phyloP scores from a whole-genome alignment of 2,888 invertebrate genomes.

The Sinohyriopsis cumingii region DNA sequence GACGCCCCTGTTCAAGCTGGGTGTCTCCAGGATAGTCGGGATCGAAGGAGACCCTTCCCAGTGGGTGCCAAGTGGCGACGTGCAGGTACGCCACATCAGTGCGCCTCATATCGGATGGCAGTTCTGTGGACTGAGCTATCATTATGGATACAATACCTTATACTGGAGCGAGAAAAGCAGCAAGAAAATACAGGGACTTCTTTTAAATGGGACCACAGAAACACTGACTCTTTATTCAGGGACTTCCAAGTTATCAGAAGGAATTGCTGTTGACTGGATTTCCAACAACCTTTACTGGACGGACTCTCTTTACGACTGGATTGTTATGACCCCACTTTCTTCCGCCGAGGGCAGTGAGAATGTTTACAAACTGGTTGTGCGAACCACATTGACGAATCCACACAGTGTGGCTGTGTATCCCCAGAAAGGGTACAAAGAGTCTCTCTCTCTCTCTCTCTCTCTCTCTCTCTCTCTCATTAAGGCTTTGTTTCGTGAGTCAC shows the following conservation, averaged over 20 bases:
- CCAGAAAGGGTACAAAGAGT: constrained; percentile 57
- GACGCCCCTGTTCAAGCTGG: constrained; percentile 44
- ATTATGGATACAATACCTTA: constrained; percentile 51
- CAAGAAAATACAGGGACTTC: constrained; percentile 58
- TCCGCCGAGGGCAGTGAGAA: constrained; percentile 9
- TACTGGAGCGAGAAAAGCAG: constrained; percentile 65
- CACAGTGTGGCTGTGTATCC: constrained; percentile 65
- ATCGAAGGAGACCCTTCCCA: constrained; percentile 62
- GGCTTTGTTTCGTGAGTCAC: too few relatives aligned
- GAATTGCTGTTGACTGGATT: constrained; percentile 65
- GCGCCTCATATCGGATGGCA: constrained; percentile 65
- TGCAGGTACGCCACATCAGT: constrained; percentile 60
- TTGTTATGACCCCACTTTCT: constrained; percentile 55
- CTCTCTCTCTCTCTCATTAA: too few relatives aligned
- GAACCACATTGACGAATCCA: constrained; percentile 56
- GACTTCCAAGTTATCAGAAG: constrained; percentile 62
- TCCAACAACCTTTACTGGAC: constrained; percentile 66
- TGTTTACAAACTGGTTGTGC: constrained; percentile 42
- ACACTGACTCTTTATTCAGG: constrained; percentile 59
- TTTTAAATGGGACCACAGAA: constrained; percentile 53
- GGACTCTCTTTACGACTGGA: constrained; percentile 67
- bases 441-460: neutral
- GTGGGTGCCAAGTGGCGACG: constrained; percentile 59
- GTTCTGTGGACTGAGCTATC: constrained; percentile 60
- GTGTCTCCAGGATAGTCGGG: constrained; percentile 60